A percentile compares a stretch with the other conserved stretches of the same genome.
Conservation (phyloP, 2,888 invertebrate species). For the Cheilosia urbana region DNA sequence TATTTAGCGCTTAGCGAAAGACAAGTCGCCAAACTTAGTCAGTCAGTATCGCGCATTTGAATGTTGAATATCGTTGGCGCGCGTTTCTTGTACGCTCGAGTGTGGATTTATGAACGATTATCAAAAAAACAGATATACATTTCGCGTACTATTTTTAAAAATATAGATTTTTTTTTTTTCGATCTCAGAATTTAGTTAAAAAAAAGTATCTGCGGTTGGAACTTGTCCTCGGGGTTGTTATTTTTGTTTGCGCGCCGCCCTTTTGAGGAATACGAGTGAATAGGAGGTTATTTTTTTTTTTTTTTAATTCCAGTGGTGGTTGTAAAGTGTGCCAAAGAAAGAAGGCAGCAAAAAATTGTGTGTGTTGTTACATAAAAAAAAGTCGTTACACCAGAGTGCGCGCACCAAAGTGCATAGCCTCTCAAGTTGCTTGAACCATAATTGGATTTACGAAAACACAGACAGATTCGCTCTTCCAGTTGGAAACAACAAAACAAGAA, state of each 20-base stretch:
- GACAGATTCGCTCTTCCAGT: slow-evolving; percentile 22
- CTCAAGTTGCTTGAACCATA: slow-evolving; percentile 63
- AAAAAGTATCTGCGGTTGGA: slow-evolving; percentile 21
- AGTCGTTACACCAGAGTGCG: slow-evolving; percentile 33
- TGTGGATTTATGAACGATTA: slow-evolving; percentile 37
- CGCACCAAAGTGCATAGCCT: slow-evolving; percentile 26
- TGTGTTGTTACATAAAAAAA: slow-evolving; percentile 51
- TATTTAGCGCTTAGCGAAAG: slow-evolving; percentile 60
- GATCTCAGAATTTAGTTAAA: background rate
- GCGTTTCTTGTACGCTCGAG: slow-evolving; percentile 8
- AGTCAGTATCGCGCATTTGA: slow-evolving; percentile 82
- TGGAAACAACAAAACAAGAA: background rate
- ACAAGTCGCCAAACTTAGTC: slow-evolving; percentile 76
- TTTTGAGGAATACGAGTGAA: background rate
- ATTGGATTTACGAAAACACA: slow-evolving; percentile 63
- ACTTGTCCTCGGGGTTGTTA: slow-evolving; percentile 17
- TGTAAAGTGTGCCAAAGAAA: slow-evolving; percentile 22
- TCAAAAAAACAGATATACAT: slow-evolving; percentile 29
- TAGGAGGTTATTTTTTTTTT: background rate
- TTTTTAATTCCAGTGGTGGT: slow-evolving; percentile 17
- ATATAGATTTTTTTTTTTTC: background rate
- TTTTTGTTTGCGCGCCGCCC: background rate
- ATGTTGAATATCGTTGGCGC: slow-evolving; percentile 78
- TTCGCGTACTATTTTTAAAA: slow-evolving; percentile 47
- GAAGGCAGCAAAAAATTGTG: slow-evolving; percentile 3